Percentiles rank a stretch among this genome's conserved stretches.
These are phyloP conservation scores for Ptilonorhynchus violaceus DNA, from an alignment of 2,113 vertebrate genomes.

Conservation along the genomic window DNA sequence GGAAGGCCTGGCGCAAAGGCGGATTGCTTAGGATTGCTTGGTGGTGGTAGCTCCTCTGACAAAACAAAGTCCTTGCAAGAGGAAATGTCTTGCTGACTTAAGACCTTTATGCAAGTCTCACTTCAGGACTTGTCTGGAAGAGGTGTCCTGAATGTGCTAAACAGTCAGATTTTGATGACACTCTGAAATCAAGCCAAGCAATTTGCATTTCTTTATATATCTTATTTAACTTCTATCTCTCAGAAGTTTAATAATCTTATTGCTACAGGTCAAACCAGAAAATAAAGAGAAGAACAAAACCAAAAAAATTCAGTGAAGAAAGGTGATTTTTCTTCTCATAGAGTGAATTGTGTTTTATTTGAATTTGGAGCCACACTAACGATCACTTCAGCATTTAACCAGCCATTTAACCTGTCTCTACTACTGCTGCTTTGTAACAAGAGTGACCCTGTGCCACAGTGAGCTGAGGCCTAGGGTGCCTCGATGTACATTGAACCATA, in stretches of 20 bases:
- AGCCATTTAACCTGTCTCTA: neutral
- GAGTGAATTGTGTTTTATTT: neutral
- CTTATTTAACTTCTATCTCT: neutral
- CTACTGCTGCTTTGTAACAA: neutral
- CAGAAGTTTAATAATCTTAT: neutral
- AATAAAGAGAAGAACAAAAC: neutral
- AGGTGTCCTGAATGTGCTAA: neutral
- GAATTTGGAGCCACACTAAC: neutral
- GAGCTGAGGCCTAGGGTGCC: neutral
- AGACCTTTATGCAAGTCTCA: neutral
- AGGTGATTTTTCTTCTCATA: neutral
- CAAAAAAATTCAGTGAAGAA: neutral
- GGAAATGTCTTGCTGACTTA: neutral
- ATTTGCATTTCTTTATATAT: neutral
- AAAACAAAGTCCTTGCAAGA: neutral
- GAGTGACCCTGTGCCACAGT: neutral
- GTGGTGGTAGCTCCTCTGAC: neutral
- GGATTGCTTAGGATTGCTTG: neutral
- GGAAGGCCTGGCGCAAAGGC: neutral
- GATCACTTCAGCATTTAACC: neutral
- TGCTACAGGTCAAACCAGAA: neutral
- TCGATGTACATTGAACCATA: neutral
- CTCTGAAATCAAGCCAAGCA: neutral
- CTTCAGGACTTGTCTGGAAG: neutral
- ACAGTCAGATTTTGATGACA: neutral